These are phyloP conservation scores for Drosophila pallidifrons DNA, from an alignment of 1,140 invertebrate genomes.

Conservation along the genomic window DNA sequence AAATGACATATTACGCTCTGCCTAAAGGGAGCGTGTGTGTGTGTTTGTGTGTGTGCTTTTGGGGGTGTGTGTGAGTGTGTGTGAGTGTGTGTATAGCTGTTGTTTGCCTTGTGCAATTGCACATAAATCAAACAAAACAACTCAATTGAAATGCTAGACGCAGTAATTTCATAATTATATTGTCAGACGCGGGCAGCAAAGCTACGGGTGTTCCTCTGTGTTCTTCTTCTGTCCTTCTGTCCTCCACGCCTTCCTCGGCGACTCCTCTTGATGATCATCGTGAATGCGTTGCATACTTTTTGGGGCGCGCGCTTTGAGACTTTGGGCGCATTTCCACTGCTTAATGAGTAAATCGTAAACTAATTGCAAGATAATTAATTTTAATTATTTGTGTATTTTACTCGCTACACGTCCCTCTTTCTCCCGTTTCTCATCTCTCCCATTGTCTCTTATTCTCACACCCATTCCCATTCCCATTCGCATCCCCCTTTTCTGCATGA, in stretches of 20 bases:
- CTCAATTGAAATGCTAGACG: conserved; percentile 79
- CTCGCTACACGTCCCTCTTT: conserved; percentile 24
- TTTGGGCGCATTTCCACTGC: conserved; percentile 47
- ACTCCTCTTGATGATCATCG: conserved; percentile 6
- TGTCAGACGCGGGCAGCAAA: conserved; percentile 53
- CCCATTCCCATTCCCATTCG: not conserved
- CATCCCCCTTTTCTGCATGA: conserved; percentile 21
- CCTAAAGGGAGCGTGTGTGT: conserved; percentile 12
- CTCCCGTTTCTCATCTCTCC: too few relatives aligned
- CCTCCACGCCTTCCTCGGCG: not conserved
- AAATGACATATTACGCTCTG: conserved; percentile 67
- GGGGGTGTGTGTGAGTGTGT: not conserved
- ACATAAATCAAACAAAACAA: conserved; percentile 81
- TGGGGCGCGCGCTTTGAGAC: conserved; percentile 9
- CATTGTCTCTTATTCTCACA: not conserved
- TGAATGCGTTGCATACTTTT: conserved; percentile 51
- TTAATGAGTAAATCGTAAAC: conserved; percentile 83
- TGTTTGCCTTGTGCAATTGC: conserved; percentile 74
- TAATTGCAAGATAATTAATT: conserved; percentile 83
- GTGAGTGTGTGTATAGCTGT: conserved; percentile 3
- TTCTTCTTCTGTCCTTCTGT: not conserved
- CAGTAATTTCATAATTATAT: conserved; percentile 79
- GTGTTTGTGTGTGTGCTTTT: conserved; percentile 32
- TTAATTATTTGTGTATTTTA: conserved; percentile 84
- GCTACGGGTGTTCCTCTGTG: not conserved